Evolutionary conservation across 2,797 vertebrate species (phyloP), one percentile per base, ranked within the genome.

Genomic region (Linurgus olivaceus): DNA sequence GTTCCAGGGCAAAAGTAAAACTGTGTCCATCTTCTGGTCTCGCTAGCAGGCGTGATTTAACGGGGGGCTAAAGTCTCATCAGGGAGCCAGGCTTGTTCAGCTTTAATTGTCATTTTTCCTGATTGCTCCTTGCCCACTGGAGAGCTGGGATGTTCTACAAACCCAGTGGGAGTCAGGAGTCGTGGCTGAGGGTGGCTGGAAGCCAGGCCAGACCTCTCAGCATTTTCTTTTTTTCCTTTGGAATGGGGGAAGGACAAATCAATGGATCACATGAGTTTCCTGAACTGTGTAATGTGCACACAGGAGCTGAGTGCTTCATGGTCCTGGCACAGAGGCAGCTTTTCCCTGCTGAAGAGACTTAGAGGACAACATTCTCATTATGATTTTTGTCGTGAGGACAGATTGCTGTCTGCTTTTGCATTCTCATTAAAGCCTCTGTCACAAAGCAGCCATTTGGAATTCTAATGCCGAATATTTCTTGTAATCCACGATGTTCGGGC

Each of bases 21-120:
- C 11, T 2, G 1, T 5, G 8, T 29, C 47, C 18, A n/a, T 44
- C 23, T 10, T 9, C 21, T 1, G 4, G 8, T 31, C 77, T 62
- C 0, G 0, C 17, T 58, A 25, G 24, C 2, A 3, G 25, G 4
- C 0, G 1, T 23, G 26, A 19, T 66, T 77, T 54, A 35, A 20
- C 5, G 10, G 11, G 3, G 25, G n/a, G 9, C 57, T 70, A 3
- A 35, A 61, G 28, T 19, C 18, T 40, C 0, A 0, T 31, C 1
- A 3, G 18, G 47, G 23, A 68, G 8, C 44, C 31, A 40, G 52
- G n/a, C 54, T 72, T 44, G 13, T n/a, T 86, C n/a, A 51, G 40
- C 35, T 61, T 31, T 31, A 10, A 12, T 65, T 63, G 11, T 18
- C 16, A 45, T 51, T 42, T 10, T 45, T 51, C 58, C 67, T 58